Evolutionary conservation across 2,888 invertebrate species (phyloP), one percentile per base, ranked within the genome.

Genomic region (Clostera curtula): DNA sequence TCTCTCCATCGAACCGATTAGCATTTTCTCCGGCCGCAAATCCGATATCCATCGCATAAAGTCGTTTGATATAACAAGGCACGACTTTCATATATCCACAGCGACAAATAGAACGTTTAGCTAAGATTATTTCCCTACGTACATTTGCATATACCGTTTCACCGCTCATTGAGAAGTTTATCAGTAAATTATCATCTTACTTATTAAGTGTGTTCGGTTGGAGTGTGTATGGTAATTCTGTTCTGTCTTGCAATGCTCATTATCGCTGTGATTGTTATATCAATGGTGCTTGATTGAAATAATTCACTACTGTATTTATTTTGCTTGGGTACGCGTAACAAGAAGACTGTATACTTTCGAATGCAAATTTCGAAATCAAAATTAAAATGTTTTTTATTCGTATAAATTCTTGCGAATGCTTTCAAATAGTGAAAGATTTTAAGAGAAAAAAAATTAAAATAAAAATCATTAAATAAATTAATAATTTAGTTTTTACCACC

Each of bases 1-100:
- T n/a, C n/a, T n/a, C n/a, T n/a, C n/a, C n/a, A n/a, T n/a, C n/a
- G n/a, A n/a, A n/a, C n/a, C n/a, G n/a, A n/a, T n/a, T n/a, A n/a
- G n/a, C n/a, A n/a, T n/a, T n/a, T n/a, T n/a, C n/a, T n/a, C n/a
- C n/a, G n/a, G n/a, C n/a, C n/a, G n/a, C n/a, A n/a, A n/a, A n/a
- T n/a, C n/a, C n/a, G n/a, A n/a, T n/a, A 72, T 74, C 63, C 59
- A 56, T 48, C 47, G 53, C 61, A 72, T 76, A 74, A 76, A 77
- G 49, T 69, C 58, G 40, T 51, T 60, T 67, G 72, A 75, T 64
- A 66, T 70, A 72, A 74, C 73, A 73, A 72, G 64, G 59, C 34
- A 43, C 44, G 56, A 56, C 58, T 68, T 75, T 67, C 70, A 68
- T 74, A 73, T 71, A 73, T 75, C 71, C 65, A 68, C 64, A 57